Conservation (phyloP, 2,113 vertebrate species). For the Bostrychus sinensis region DNA sequence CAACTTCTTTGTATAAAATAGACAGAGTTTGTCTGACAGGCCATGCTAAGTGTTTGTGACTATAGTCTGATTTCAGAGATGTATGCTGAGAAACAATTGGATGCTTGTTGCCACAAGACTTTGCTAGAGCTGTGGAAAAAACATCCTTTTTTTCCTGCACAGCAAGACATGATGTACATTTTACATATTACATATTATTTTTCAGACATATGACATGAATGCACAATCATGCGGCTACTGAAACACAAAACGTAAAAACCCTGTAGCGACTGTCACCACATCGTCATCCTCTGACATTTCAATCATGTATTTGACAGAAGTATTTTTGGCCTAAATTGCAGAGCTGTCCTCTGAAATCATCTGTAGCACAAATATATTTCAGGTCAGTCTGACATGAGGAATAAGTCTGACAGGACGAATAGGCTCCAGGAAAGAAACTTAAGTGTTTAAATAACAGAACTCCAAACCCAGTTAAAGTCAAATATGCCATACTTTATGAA, state of each 20-base stretch:
- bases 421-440: conserved; percentile 46
- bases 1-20: no score
- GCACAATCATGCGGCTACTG: neutral
- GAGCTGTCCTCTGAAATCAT: conserved; percentile 53
- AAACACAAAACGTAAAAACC: conserved; percentile 29
- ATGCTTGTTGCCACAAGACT: no score
- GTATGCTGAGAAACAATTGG: no score
- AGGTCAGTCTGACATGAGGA: conserved; percentile 61
- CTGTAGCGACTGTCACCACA: conserved; percentile 43
- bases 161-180: no score
- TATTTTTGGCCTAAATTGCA: conserved; percentile 60
- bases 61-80: no score
- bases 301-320: conserved; percentile 60
- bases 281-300: conserved; percentile 55
- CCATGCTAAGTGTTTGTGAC: no score
- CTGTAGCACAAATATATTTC: conserved; percentile 54
- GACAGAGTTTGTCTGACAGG: no score
- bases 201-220: neutral
- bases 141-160: no score
- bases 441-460: conserved; percentile 42
- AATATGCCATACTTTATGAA: conserved; percentile 27
- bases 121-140: no score
- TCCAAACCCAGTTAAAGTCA: conserved; percentile 25
- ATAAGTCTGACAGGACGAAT: conserved; percentile 52
- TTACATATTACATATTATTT: no score